A percentile compares a stretch with the other conserved stretches of the same genome.
Evolutionary conservation across 2,113 vertebrate genomes (phyloP).

Genomic region (Benitochromis conjunctus): DNA sequence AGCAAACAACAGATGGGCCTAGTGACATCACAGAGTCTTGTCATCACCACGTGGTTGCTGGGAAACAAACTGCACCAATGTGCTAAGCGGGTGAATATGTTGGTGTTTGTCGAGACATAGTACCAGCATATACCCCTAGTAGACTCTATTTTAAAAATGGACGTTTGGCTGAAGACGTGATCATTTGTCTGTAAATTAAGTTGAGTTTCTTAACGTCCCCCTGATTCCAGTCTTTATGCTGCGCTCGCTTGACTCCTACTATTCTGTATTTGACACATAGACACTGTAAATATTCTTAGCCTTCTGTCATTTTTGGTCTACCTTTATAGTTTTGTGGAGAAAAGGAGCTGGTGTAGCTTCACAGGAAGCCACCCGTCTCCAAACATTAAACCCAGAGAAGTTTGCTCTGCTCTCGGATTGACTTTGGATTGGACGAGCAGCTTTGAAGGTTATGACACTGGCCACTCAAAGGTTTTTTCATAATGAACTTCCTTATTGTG

Average conservation of each 20-base stretch:
- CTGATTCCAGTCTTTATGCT: background rate
- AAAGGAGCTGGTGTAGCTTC: background rate
- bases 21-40: background rate
- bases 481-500: background rate
- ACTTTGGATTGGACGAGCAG: background rate
- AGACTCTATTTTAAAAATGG: background rate
- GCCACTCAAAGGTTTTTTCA: background rate
- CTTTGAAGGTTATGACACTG: background rate
- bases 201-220: background rate
- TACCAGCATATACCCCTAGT: background rate
- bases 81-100: background rate
- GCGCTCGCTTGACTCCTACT: background rate
- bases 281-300: background rate
- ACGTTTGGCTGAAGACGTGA: background rate
- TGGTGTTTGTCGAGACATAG: background rate
- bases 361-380: background rate
- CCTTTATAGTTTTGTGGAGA: background rate
- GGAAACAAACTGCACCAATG: background rate
- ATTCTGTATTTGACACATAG: background rate
- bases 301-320: background rate
- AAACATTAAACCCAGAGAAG: background rate
- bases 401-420: background rate
- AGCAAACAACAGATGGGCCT: background rate
- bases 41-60: background rate
- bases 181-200: background rate